Evolutionary conservation across 2,113 vertebrate genomes (phyloP), one percentile per base, ranked within the genome.

Genomic region (Sylvietta virens): DNA sequence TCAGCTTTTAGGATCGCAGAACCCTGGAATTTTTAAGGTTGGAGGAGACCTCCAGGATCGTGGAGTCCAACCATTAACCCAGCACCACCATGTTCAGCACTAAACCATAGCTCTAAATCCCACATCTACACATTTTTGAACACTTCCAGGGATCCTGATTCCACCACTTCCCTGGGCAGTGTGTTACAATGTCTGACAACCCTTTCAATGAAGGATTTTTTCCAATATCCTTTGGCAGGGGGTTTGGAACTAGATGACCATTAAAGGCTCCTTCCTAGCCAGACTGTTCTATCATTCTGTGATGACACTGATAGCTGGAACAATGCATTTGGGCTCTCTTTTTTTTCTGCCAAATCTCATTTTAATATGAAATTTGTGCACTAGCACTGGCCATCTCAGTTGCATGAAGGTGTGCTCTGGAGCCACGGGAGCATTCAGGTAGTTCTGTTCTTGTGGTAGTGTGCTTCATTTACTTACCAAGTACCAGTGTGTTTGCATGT

Each of bases 351-450:
- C n/a, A 42, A 51, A 69, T 90, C 28, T 74, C 24, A 61, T 78
- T 86, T 84, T 65, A 70, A 37, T 21, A 3, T 1, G 4, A 23
- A 39, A 11, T 9, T 72, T 77, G 23, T 88, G n/a, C 27, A 8
- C 9, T 51, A 6, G n/a, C 21, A 44, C 27, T 47, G 44, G 20
- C 44, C 14, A 9, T 39, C 42, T 58, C 5, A 4, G 11, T 44
- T 94, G 54, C 37, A 30, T 82, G 39, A 72, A 64, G 69, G 19
- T 31, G 4, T 57, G 37, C 27, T 91, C 26, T 85, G 35, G 28
- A 85, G 70, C 53, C 0, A 1, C 1, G 0, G 44, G n/a, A 91
- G 9, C 4, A 3, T 69, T 61, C 51, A 48, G 26, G 19, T 66
- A 53, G 11, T 54, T 94, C 54, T 91, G 51, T 37, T 56, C 30